These are phyloP conservation scores for Neosilurus hyrtlii DNA, from an alignment of 2,797 vertebrate genomes.

Conservation along the genomic window DNA sequence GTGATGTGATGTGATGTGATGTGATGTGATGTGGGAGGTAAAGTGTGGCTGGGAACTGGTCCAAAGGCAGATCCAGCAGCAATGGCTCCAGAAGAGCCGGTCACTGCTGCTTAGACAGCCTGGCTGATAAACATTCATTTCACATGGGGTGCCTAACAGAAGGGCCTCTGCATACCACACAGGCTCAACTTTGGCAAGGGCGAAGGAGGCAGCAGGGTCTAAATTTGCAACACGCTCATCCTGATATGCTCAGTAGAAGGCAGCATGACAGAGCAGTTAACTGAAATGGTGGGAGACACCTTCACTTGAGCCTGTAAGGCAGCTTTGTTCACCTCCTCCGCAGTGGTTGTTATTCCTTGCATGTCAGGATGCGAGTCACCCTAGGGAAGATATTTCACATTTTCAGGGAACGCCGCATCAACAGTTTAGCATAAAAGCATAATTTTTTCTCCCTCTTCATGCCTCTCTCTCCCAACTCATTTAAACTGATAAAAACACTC, in stretches of 20 bases:
- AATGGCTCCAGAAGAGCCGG: conserved; percentile 42
- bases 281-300: conserved; percentile 42
- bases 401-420: conserved; percentile 53
- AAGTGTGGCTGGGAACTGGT: conserved; percentile 40
- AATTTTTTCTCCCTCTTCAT: conserved; percentile 33
- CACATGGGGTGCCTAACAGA: conserved; percentile 45
- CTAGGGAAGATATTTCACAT: conserved; percentile 47
- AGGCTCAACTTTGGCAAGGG: conserved; percentile 39
- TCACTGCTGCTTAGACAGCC: conserved; percentile 47
- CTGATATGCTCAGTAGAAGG: conserved; percentile 26
- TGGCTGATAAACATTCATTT: conserved; percentile 54
- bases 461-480: conserved; percentile 29
- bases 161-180: conserved; percentile 27
- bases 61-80: conserved; percentile 51
- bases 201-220: conserved; percentile 17
- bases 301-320: conserved; percentile 35
- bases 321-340: conserved; percentile 44
- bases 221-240: conserved; percentile 32
- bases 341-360: conserved; percentile 44
- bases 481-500: conserved; percentile 41
- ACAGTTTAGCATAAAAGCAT: conserved; percentile 53
- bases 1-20: conserved; percentile 32
- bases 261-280: conserved; percentile 51
- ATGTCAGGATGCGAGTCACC: conserved; percentile 44
- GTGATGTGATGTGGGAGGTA: conserved; percentile 44